Conservation (phyloP, 1,140 invertebrate genomes). For the Frieseomelitta varia region DNA sequence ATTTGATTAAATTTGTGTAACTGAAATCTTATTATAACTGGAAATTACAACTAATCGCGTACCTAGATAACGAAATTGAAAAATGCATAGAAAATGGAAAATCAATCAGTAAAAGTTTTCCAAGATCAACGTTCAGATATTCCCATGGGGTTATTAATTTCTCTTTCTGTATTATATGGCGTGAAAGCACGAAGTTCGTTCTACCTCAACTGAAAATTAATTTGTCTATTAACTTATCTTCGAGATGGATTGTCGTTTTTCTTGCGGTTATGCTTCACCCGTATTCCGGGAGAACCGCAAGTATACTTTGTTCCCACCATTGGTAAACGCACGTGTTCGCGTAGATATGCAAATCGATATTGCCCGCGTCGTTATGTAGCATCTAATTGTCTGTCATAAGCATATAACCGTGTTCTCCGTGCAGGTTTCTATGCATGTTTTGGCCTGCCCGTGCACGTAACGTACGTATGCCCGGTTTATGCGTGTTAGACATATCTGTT, state of each 20-base stretch:
- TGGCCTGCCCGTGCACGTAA: not conserved
- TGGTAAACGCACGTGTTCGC: conserved; percentile 30
- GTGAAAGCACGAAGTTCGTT: not conserved
- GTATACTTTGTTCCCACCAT: not conserved
- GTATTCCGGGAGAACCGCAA: not conserved
- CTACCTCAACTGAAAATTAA: not conserved
- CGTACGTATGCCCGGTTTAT: not conserved
- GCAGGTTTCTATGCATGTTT: conserved; percentile 31
- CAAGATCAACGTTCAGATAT: no score
- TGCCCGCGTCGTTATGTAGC: conserved; percentile 24
- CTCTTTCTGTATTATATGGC: not conserved
- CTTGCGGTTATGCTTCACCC: not conserved
- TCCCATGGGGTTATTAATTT: not conserved
- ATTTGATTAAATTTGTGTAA: no score
- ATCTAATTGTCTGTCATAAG: conserved; percentile 49
- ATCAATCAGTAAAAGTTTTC: no score
- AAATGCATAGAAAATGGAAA: no score
- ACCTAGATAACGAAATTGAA: no score
- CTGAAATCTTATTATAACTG: no score
- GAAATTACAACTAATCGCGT: no score
- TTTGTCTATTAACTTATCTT: not conserved
- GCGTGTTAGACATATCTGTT: conserved; percentile 16
- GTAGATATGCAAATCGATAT: conserved; percentile 48
- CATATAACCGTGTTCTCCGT: conserved; percentile 25
- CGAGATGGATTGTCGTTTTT: not conserved